Base-by-base conservation (phyloP, 1,140 invertebrate genomes). In the Listronotus oregonensis region DNA sequence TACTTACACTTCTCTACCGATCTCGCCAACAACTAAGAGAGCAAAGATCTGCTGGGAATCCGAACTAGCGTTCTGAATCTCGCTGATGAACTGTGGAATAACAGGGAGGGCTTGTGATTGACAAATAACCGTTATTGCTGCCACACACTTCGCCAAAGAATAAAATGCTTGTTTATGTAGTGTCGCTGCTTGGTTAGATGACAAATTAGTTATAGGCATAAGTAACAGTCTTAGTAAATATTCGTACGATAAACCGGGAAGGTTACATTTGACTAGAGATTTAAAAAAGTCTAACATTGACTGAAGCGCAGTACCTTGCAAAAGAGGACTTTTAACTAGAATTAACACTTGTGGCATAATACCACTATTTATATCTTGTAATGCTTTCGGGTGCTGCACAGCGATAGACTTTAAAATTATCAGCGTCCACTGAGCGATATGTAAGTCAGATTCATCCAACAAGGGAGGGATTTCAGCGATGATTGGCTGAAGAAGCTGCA, bases 71-170 rank as follows among this genome's bases (percentile, higher is more conserved):
- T 84, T 85, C 71, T 92, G 86, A 12, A 96, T 86, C 76, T 98
- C 94, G 51, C 87, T 84, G 37, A 97, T 85, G 78, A 97, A 94
- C 66, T 91, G 87, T 57, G 90, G 87, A 15, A 96, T 93, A 54
- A 97, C 89, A n/a, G 86, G 84, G 18, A 90, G 80, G 21, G 90
- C 90, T 75, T 90, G 91, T 61, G 84, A 81, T 9, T 85, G 82
- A 77, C 85, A 90, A 71, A 86, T 90, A 32, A 95, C 87, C 9
- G 94, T 94, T 31, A 98, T 84, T 0, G 95, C 94, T 9, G 95
- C 95, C 42, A 97, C 93, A 81, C 95, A 98, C 80, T 97, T 97
- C 0, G 96, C 96, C 64, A 97, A 86, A 7, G 93, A 95, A 79
- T 94, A 91, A 79, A 91, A 95, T 21, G 93, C 94, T 84, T 93